These are phyloP conservation scores for Heteropelma amictum DNA, from an alignment of 2,888 invertebrate species.

Conservation along the genomic window DNA sequence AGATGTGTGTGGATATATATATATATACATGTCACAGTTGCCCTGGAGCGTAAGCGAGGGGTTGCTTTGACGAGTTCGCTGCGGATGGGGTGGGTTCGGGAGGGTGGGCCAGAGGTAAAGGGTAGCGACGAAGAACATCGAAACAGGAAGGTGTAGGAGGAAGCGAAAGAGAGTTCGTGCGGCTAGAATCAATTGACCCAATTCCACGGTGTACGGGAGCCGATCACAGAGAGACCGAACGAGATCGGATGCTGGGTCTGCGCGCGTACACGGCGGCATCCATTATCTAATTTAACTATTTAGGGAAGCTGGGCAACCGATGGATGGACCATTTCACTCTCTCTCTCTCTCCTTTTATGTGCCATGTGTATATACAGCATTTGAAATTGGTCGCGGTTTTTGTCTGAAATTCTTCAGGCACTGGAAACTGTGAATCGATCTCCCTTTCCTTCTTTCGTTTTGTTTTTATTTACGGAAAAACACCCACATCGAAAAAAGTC, in stretches of 20 bases:
- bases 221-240: slow-evolving; percentile 45
- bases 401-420: slow-evolving; percentile 3
- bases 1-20: neutral
- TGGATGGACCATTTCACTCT: slow-evolving; percentile 32
- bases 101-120: slow-evolving; percentile 30
- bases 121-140: slow-evolving; percentile 48
- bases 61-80: slow-evolving; percentile 50
- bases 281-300: slow-evolving; percentile 73
- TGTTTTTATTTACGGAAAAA: too few relatives aligned
- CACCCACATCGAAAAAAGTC: too few relatives aligned
- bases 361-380: too few relatives aligned
- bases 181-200: slow-evolving; percentile 70
- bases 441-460: too few relatives aligned
- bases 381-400: neutral
- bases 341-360: neutral
- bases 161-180: slow-evolving; percentile 56
- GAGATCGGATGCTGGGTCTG: slow-evolving; percentile 29
- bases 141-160: slow-evolving; percentile 39
- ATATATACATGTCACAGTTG: neutral
- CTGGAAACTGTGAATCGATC: neutral
- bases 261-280: slow-evolving; percentile 49
- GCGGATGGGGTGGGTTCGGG: slow-evolving; percentile 43
- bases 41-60: slow-evolving; percentile 32
- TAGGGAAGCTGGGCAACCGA: slow-evolving; percentile 57
- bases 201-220: slow-evolving; percentile 63